A percentile compares a stretch with the other conserved stretches of the same genome.
Conservation (phyloP, 2,888 invertebrate species). For the Agelastica alni region DNA sequence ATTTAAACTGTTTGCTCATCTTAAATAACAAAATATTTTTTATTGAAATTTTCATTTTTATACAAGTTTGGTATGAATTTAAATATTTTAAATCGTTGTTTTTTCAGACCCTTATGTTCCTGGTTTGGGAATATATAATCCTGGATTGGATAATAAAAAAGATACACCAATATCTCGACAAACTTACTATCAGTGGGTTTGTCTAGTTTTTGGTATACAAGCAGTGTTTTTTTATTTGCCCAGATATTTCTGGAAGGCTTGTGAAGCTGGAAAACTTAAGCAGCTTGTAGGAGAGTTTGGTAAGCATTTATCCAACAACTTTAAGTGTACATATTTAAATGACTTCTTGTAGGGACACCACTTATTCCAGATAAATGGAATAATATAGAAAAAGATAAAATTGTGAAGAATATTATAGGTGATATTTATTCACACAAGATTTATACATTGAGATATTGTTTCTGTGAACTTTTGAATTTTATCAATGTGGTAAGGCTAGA, state of each 20-base stretch:
- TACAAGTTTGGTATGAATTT: too few species aligned
- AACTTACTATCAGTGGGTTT: constrained; percentile 75
- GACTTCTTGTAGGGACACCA: constrained; percentile 60
- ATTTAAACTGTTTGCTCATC: too few species aligned
- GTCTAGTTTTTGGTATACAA: constrained; percentile 69
- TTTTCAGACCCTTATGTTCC: constrained; percentile 26
- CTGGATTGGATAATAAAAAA: neutral
- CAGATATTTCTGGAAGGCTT: constrained; percentile 72
- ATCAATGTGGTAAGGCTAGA: constrained; percentile 71
- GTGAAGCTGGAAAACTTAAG: constrained; percentile 69
- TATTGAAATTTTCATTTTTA: too few species aligned
- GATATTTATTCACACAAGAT: constrained; percentile 65
- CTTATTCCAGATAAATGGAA: constrained; percentile 64
- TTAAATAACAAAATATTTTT: too few species aligned
- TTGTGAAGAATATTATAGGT: constrained; percentile 63
- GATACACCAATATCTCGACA: constrained; percentile 60
- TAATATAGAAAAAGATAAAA: constrained; percentile 59
- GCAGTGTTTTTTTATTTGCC: constrained; percentile 71
- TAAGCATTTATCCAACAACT: constrained; percentile 45
- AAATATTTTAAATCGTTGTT: too few species aligned
- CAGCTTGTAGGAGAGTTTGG: constrained; percentile 65
- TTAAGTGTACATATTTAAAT: too few species aligned
- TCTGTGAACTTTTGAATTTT: constrained; percentile 77
- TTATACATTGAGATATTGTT: constrained; percentile 68
- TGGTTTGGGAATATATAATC: constrained; percentile 26